Evolutionary conservation across 2,797 vertebrate genomes (phyloP).

Genomic region (Emys orbicularis): DNA sequence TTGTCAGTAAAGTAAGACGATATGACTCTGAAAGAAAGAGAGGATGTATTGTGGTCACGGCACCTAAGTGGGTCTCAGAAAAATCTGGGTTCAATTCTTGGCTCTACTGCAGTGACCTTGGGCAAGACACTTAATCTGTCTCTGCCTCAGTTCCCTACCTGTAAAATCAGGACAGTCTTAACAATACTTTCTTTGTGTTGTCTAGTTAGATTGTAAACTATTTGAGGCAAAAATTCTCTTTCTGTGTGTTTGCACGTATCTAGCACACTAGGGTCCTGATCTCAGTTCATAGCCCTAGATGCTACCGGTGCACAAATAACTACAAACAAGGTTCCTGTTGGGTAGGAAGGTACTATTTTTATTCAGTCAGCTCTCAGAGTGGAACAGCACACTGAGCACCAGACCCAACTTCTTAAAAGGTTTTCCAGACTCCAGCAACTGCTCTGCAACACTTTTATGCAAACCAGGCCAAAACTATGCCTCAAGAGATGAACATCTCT

Average conservation of each 20-base stretch:
- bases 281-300: not conserved
- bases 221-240: not conserved
- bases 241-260: not conserved
- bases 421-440: not conserved
- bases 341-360: not conserved
- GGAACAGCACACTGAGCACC: not conserved
- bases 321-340: not conserved
- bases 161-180: not conserved
- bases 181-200: not conserved
- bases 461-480: slow-evolving; percentile 3
- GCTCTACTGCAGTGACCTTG: not conserved
- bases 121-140: not conserved
- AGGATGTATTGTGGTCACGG: not conserved
- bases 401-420: not conserved
- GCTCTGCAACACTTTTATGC: not conserved
- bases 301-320: not conserved
- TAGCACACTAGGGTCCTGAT: not conserved
- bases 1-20: not conserved
- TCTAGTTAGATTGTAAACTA: not conserved
- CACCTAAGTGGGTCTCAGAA: not conserved
- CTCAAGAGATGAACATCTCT: not conserved
- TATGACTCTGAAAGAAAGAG: not conserved
- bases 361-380: not conserved
- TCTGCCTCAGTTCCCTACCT: not conserved
- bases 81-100: not conserved